Base-by-base conservation (phyloP, 2,797 vertebrate genomes). In the Ctenopoma multispine region DNA sequence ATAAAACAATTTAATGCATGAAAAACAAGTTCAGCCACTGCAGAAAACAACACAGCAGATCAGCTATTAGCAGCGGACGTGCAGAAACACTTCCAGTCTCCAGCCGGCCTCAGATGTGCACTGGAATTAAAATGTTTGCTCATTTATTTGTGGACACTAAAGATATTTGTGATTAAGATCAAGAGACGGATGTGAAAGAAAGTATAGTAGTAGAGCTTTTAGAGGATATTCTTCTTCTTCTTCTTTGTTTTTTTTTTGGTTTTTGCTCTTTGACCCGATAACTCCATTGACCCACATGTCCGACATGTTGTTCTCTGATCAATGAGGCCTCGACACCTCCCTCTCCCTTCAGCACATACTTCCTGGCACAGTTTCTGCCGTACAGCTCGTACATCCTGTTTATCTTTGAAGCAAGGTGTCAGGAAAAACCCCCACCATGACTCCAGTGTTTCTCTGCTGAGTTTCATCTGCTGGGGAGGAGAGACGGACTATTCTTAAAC, bases 371-470 rank as follows among this genome's bases (percentile, higher is more conserved):
- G 3, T 81, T 81, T 65, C 77, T 80, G 60, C 47, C 80, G 8
- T n/a, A 9, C 54, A 66, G 74, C 58, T 58, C 54, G 7, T 0
- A 49, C 79, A 86, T 91, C 87, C 89, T 87, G 88, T 90, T 89
- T 81, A 63, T 5, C 13, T 74, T 47, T 51, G 31, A 81, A 67
- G 84, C 75, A 85, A 63, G 82, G 76, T 63, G 72, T 70, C 64
- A 77, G 84, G 75, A 80, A 75, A 60, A 63, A 8, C 18, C 41
- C 3, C 36, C 18, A 46, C 3, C 36, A 18, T 48, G 73, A 40
- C 78, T 40, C 59, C 4, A 20, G 40, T n/a, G 23, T 17, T 61
- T 54, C 66, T 75, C 78, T 53, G 55, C 50, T 69, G 75, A 63
- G 54, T 41, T 51, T 64, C 75, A 63, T 65, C 77, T 61, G 77